Conservation (phyloP, 2,113 vertebrate genomes). For the Dipodomys spectabilis region DNA sequence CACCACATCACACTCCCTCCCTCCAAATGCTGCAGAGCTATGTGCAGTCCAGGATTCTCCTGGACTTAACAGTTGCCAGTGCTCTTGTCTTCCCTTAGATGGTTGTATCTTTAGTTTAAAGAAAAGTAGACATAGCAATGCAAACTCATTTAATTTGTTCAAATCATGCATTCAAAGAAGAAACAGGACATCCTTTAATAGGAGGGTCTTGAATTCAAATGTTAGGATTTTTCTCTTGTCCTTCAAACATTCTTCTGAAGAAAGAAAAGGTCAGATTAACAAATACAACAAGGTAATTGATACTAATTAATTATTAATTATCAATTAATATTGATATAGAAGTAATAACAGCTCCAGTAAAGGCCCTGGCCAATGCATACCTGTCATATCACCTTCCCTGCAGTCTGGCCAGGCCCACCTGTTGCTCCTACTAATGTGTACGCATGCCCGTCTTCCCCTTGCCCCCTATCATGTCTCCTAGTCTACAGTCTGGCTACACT, state of each 20-base stretch:
- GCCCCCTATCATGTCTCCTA: neutral
- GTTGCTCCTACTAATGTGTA: too few species aligned
- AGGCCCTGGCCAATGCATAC: neutral
- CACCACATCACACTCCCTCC: too few species aligned
- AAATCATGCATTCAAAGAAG: neutral
- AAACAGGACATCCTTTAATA: too few species aligned
- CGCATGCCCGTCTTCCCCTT: neutral
- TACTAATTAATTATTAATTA: too few species aligned
- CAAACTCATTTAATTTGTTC: neutral
- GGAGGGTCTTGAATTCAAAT: neutral
- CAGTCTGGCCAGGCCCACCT: fast-evolving
- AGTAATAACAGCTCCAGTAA: neutral
- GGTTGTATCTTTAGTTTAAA: neutral
- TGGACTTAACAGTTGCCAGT: neutral
- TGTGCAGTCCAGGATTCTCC: neutral
- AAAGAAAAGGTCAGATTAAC: neutral
- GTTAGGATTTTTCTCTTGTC: neutral
- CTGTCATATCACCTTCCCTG: neutral
- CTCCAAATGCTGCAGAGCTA: neutral
- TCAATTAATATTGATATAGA: neutral
- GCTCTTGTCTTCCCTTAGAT: neutral
- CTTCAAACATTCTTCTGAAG: neutral
- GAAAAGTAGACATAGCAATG: neutral
- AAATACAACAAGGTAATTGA: neutral
- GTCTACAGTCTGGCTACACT: neutral